A percentile compares a stretch with the other conserved stretches of the same genome.
phyloP scores from a whole-genome alignment of 1,140 invertebrate species.

The Phthorimaea operculella region DNA sequence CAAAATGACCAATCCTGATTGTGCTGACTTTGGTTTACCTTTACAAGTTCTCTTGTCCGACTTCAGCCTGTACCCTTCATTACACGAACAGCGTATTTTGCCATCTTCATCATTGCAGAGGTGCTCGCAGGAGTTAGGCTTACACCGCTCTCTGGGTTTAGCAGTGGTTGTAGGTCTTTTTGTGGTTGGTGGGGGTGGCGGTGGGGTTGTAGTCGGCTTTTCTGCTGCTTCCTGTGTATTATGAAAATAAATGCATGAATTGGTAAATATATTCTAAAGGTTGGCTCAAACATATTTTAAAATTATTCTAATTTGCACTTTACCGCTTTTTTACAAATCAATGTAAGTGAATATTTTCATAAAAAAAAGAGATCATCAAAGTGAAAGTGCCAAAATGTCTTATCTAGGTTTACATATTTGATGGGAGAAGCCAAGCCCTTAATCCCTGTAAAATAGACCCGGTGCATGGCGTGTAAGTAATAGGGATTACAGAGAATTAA shows the following conservation, averaged over 20 bases:
- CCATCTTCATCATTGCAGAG: slow-evolving; percentile 71
- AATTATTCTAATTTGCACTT: too few relatives aligned
- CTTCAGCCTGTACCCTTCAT: slow-evolving; percentile 74
- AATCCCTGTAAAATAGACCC: neutral
- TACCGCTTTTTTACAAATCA: too few relatives aligned
- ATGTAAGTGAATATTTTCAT: too few relatives aligned
- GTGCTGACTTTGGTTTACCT: slow-evolving; percentile 40
- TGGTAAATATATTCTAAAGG: too few relatives aligned
- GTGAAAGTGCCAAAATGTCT: too few relatives aligned
- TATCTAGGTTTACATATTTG: neutral
- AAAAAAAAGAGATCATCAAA: too few relatives aligned
- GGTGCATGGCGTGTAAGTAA: neutral
- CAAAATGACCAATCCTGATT: too few relatives aligned
- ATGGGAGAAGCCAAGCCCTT: neutral
- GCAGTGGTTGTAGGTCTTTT: slow-evolving; percentile 22
- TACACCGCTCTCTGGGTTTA: slow-evolving; percentile 53
- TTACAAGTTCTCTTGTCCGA: slow-evolving; percentile 75
- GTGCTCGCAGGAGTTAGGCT: slow-evolving; percentile 74
- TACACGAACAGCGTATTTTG: slow-evolving; percentile 71
- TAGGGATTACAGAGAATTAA: neutral
- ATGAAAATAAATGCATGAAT: neutral
- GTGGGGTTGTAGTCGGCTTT: slow-evolving; percentile 18
- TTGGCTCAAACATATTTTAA: too few relatives aligned
- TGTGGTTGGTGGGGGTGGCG: slow-evolving; percentile 9
- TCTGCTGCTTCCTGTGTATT: slow-evolving; percentile 34